phyloP scores from a whole-genome alignment of 2,113 vertebrate genomes.

The Heptranchias perlo region DNA sequence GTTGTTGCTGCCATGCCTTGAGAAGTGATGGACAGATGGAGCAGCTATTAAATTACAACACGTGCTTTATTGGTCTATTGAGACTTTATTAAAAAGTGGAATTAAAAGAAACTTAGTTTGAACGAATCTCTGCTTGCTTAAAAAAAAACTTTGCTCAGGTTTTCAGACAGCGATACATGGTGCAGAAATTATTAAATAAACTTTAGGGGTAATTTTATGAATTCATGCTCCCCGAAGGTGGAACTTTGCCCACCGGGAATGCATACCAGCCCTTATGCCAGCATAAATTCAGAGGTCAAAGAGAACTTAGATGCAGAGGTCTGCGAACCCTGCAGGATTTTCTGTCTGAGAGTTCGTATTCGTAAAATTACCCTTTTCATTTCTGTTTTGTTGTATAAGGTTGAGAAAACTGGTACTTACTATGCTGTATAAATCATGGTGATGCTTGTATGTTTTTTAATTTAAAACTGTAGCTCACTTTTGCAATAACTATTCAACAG shows the following conservation, averaged over 20 bases:
- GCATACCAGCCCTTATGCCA: neutral
- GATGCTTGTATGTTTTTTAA: neutral
- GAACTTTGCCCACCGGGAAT: neutral
- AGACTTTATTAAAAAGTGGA: conserved; percentile 32
- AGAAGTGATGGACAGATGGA: conserved; percentile 37
- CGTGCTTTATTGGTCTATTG: conserved; percentile 4
- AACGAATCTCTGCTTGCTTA: neutral
- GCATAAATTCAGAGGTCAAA: neutral
- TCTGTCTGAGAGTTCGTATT: neutral
- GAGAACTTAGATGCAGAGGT: conserved; percentile 19
- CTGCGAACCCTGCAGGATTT: neutral
- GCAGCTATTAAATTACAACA: conserved; percentile 35
- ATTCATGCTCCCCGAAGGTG: neutral
- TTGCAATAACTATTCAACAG: neutral
- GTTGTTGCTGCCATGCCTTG: conserved; percentile 31
- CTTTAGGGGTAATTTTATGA: neutral
- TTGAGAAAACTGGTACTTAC: neutral
- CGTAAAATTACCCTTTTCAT: neutral
- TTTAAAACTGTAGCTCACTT: neutral
- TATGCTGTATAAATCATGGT: neutral
- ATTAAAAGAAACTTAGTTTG: conserved; percentile 23
- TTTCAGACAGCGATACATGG: conserved; percentile 6
- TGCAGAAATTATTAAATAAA: conserved; percentile 7
- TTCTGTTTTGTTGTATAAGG: neutral
- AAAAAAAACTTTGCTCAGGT: neutral